Percentiles rank a stretch among this genome's conserved stretches.
Conservation (phyloP, 2,797 vertebrate species). For the Pseudochromis fuscus region DNA sequence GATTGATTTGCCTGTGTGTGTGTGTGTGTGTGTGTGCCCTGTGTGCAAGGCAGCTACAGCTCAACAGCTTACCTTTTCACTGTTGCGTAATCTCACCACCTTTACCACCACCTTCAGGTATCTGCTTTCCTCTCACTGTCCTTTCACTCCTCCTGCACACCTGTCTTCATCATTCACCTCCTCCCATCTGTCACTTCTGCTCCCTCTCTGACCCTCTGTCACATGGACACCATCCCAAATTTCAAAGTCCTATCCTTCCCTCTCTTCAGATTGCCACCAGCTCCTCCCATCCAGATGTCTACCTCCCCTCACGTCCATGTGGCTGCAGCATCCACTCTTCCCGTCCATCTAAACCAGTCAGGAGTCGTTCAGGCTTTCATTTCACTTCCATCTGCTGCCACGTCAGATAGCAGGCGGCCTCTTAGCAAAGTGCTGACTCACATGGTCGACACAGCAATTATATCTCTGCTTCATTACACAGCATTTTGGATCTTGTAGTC, state of each 20-base stretch:
- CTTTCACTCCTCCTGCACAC: conserved; percentile 1
- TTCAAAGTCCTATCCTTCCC: neutral
- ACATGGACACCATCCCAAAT: neutral
- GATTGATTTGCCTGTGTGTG: conserved; percentile 19
- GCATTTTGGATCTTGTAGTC: conserved; percentile 36
- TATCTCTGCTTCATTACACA: conserved; percentile 36
- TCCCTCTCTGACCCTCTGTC: neutral
- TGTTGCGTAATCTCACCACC: conserved; percentile 55
- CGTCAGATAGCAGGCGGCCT: conserved; percentile 41
- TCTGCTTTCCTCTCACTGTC: conserved; percentile 10
- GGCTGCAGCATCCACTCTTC: conserved; percentile 11
- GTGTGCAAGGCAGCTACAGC: conserved; percentile 44
- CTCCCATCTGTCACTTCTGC: neutral
- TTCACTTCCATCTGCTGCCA: conserved; percentile 41
- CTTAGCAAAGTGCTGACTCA: conserved; percentile 68
- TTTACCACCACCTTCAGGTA: conserved; percentile 23
- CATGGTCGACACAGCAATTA: conserved; percentile 18
- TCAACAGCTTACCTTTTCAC: conserved; percentile 59
- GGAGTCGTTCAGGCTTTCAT: conserved; percentile 44
- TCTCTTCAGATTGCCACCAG: neutral
- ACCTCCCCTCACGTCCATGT: neutral
- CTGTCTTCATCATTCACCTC: neutral
- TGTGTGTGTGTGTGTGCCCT: conserved; percentile 38
- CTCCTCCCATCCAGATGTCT: conserved; percentile 1
- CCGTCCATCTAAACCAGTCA: conserved; percentile 7